phyloP scores from a whole-genome alignment of 2,888 invertebrate species.

The Labia minor region DNA sequence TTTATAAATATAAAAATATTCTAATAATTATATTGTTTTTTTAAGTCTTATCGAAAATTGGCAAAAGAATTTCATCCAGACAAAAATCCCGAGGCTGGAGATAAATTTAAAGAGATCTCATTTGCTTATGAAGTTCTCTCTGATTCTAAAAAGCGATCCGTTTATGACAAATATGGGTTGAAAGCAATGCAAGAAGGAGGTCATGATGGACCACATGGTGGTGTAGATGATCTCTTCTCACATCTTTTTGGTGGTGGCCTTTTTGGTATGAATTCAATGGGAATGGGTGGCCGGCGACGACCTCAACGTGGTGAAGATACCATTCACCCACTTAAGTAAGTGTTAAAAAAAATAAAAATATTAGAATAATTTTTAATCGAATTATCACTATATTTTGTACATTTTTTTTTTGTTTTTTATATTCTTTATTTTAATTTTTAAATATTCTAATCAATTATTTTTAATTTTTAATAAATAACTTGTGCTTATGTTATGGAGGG shows the following conservation, averaged over 20 bases:
- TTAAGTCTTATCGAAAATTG: conserved; percentile 77
- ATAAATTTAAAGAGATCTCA: conserved; percentile 91
- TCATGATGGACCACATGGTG: conserved; percentile 40
- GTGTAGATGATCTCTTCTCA: conserved; percentile 54
- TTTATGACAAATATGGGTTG: conserved; percentile 78
- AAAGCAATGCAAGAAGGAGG: conserved; percentile 78
- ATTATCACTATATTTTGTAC: no score
- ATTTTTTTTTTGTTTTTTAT: no score
- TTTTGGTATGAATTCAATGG: conserved; percentile 29
- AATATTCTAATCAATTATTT: no score
- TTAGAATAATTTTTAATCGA: no score
- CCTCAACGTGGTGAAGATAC: conserved; percentile 67
- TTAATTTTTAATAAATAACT: no score
- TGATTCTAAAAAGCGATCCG: conserved; percentile 71
- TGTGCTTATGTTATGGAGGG: no score
- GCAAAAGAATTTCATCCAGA: conserved; percentile 89
- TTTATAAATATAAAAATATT: no score
- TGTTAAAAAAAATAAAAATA: no score
- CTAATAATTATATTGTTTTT: no score
- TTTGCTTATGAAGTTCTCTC: conserved; percentile 90
- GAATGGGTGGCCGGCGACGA: conserved; percentile 39
- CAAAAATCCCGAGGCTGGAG: conserved; percentile 82
- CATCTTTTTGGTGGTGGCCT: conserved; percentile 40
- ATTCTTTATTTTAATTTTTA: no score
- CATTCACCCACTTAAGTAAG: conserved; percentile 62